A percentile compares a stretch with the other conserved stretches of the same genome.
phyloP scores from a whole-genome alignment of 2,113 vertebrate species.

The Zosterops borbonicus region DNA sequence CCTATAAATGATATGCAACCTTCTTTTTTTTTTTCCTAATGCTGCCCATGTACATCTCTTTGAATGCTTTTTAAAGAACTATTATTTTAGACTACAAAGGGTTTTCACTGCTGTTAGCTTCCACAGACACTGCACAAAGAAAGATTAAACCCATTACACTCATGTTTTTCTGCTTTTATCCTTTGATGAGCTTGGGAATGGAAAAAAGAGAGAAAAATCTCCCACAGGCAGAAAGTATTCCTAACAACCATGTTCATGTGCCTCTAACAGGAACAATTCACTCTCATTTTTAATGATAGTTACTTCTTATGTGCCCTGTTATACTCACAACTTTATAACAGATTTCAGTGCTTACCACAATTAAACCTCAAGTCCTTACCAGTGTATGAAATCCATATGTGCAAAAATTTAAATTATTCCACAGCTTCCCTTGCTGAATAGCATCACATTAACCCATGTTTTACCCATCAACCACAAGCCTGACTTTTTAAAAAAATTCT shows the following conservation, averaged over 20 bases:
- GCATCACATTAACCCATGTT: conserved; percentile 20
- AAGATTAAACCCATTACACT: background rate
- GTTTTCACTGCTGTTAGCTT: background rate
- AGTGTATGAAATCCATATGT: background rate
- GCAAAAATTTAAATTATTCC: conserved; percentile 52
- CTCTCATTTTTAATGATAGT: conserved; percentile 1
- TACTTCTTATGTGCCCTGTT: background rate
- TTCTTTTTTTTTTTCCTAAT: background rate
- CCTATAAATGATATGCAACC: background rate
- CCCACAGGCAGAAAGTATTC: background rate
- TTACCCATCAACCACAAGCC: conserved; percentile 52
- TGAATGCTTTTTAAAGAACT: conserved; percentile 4
- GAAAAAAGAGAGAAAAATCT: background rate
- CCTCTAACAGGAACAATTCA: background rate
- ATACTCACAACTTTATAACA: background rate
- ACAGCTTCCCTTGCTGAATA: conserved; percentile 13
- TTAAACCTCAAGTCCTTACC: background rate
- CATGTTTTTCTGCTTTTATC: background rate
- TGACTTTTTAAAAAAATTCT: background rate
- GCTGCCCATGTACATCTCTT: background rate
- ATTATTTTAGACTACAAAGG: background rate
- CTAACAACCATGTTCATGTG: background rate
- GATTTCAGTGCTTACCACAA: background rate
- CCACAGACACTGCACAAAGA: background rate
- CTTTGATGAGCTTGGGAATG: background rate